Base-by-base conservation (phyloP, 2,113 vertebrate genomes). In the Myanophis thanlyinensis region DNA sequence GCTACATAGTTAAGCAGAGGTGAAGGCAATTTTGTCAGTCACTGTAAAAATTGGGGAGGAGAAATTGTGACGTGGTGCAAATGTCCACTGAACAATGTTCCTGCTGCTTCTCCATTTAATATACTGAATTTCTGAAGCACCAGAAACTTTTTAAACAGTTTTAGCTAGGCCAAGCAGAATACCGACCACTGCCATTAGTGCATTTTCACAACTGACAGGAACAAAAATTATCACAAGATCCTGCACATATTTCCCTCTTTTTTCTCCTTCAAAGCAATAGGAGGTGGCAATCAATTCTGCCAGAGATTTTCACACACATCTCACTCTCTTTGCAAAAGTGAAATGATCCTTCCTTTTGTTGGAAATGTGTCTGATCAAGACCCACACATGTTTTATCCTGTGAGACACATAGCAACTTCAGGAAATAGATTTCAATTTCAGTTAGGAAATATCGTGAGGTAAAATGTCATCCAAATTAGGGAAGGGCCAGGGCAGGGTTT, bases 121-220 rank as follows among this genome's bases (percentile, higher is more conserved):
- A 35, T 84, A 73, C 46, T 90, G 20, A 46, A 25, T 15, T 90
- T 73, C 62, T 52, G 62, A 80, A 27, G 6, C 18, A 44, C 13
- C 4, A 46, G 22, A 25, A 25, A 44, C 94, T 18, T 95, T 90
- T 95, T 93, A 44, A 80, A 40, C 40, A 90, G 93, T 89, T 86
- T 92, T 84, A 87, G 90, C 62, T 89, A 94, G 95, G 87, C 85
- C 62, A 90, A 84, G 89, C 86, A 85, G 92, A 94, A 49, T 20
- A 13, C 27, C 30, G 35, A 85, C 12, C 46, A 30, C 46, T 49
- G 35, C 25, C 20, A 48, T 56, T 59, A 49, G 15, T n/a, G n/a
- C 40, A 25, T 88, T 87, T 51, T 67, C 23, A 51, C 46, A 40
- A 40, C 12, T 67, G 53, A 51, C 47, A 40, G 23, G 25, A 86